These are phyloP conservation scores for Saccostrea cuccullata DNA, from an alignment of 1,140 invertebrate species.

Conservation along the genomic window DNA sequence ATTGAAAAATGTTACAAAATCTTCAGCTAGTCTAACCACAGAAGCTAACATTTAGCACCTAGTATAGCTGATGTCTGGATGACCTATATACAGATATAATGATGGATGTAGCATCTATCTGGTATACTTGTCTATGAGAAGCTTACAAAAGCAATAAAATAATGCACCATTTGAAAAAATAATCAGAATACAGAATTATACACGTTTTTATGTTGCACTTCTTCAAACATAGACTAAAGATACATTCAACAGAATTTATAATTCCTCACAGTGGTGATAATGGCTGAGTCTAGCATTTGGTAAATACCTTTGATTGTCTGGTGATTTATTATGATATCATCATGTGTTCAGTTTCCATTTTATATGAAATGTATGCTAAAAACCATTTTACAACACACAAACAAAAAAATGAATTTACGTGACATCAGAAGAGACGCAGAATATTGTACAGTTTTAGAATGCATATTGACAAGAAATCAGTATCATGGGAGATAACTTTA, in stretches of 20 bases:
- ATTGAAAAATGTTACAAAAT: not conserved
- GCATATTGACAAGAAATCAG: not conserved
- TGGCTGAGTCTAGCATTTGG: not conserved
- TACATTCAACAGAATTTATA: not conserved
- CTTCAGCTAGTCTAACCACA: constrained; percentile 1
- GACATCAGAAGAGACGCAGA: not conserved
- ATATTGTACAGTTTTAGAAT: not conserved
- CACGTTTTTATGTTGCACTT: constrained; percentile 2
- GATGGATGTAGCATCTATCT: constrained; percentile 30
- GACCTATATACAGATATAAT: not conserved
- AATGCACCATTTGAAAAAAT: constrained; percentile 17
- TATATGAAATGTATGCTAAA: not conserved
- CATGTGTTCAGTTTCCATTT: not conserved
- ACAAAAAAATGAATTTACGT: not conserved
- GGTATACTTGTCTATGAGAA: constrained; percentile 12
- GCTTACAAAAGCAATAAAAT: constrained; percentile 27
- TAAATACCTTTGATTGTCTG: constrained; percentile 28
- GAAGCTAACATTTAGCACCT: constrained; percentile 20
- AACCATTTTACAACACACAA: not conserved
- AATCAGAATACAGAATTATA: constrained; percentile 14
- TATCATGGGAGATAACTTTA: not conserved
- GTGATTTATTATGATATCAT: not conserved
- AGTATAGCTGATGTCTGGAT: not conserved
- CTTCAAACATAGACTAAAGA: not conserved
- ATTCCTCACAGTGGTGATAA: not conserved